Base-by-base conservation (phyloP, 2,888 invertebrate genomes). In the Tineola bisselliella region DNA sequence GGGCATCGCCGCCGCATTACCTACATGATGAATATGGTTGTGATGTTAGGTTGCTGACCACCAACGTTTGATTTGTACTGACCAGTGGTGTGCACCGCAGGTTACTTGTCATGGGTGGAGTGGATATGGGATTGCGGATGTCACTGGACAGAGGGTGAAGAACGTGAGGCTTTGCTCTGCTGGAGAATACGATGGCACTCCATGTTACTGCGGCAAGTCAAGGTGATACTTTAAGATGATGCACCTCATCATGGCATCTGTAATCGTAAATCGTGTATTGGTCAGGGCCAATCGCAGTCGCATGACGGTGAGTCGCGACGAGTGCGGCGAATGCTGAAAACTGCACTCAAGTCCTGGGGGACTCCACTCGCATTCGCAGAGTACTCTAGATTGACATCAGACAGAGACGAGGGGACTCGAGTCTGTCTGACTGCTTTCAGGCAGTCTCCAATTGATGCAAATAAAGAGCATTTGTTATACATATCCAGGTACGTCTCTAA, bases 111-210 rank as follows among this genome's bases (percentile, higher is more conserved):
- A 57, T 78, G 78, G 78, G 66, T 68, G 67, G 25, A 62, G n/a
- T 44, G 43, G 44, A 31, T 62, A 31, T 62, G 59, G 52, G 62
- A 52, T 4, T 25, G 62, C 62, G 54, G 10, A 1, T 54, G 62
- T 61, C 65, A 64, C 19, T 60, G 63, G 63, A 44, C n/a, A 61
- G 70, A 70, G 70, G 62, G 71, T 38, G 56, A 31, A 63, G 63
- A 62, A 58, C 73, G 77, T n/a, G 60, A 60, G 52, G 79, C 77
- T 65, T 69, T 81, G 65, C 67, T 75, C 66, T 73, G 78, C 71
- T 82, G 82, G 81, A 74, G 80, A 1, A 70, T 81, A 71, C 79
- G 81, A 64, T 77, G 77, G 79, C 68, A 76, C 71, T 74, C 74
- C 68, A 71, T 77, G 69, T 72, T 74, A 62, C 62, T 66, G 64